Conservation (phyloP, 2,888 invertebrate genomes). For the Macrosoma leucophasiata region DNA sequence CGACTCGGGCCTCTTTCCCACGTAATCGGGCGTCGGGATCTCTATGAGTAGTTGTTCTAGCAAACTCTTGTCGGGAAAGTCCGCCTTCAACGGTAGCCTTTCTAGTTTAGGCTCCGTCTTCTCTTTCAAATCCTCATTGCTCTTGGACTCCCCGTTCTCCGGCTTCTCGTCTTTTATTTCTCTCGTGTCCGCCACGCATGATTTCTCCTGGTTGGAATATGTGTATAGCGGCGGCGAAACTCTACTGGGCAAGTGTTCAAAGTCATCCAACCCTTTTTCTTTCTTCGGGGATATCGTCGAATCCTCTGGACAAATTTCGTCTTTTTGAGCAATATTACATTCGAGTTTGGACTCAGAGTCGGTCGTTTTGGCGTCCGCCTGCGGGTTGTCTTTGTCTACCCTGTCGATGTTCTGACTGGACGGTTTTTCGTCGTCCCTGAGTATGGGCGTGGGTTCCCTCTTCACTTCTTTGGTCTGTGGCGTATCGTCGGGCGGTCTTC, state of each 20-base stretch:
- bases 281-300: slow-evolving; percentile 32
- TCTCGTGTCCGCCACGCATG: slow-evolving; percentile 58
- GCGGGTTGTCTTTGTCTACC: slow-evolving; percentile 18
- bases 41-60: slow-evolving; percentile 89
- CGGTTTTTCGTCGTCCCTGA: slow-evolving; percentile 34
- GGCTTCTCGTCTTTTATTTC: slow-evolving; percentile 34
- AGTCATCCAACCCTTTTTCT: slow-evolving; percentile 48
- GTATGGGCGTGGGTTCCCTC: slow-evolving; percentile 49
- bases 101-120: slow-evolving; percentile 44
- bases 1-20: slow-evolving; percentile 64
- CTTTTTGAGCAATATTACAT: slow-evolving; percentile 27
- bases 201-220: slow-evolving; percentile 83
- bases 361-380: slow-evolving; percentile 11
- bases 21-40: slow-evolving; percentile 80
- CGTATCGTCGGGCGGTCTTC: slow-evolving; percentile 31
- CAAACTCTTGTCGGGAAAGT: slow-evolving; percentile 76
- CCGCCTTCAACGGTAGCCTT: slow-evolving; percentile 59
- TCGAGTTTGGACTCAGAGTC: slow-evolving; percentile 26
- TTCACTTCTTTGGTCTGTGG: slow-evolving; percentile 35
- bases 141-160: slow-evolving; percentile 47
- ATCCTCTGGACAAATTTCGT: slow-evolving; percentile 22
- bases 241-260: slow-evolving; percentile 81
- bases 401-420: slow-evolving; percentile 21
- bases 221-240: slow-evolving; percentile 85
- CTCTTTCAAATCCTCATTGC: slow-evolving; percentile 27